A percentile compares a stretch with the other conserved stretches of the same genome.
Conservation (phyloP, 2,797 vertebrate species). For the Amniataba percoides region DNA sequence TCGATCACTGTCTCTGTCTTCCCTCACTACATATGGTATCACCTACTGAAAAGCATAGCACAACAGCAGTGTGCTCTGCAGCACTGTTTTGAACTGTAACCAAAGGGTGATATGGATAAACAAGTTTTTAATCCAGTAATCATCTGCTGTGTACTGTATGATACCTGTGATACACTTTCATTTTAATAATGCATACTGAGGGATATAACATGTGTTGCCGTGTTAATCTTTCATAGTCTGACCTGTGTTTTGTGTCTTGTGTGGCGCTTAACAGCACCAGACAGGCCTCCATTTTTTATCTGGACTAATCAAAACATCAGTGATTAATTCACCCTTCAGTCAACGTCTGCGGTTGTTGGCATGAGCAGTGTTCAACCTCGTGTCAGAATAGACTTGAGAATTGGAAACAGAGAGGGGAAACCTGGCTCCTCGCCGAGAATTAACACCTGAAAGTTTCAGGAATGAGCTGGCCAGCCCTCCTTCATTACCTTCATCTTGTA, state of each 20-base stretch:
- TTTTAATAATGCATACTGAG: constrained; percentile 7
- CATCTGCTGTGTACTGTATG: constrained; percentile 25
- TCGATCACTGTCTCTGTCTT: constrained; percentile 44
- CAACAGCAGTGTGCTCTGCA: constrained; percentile 1
- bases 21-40: constrained; percentile 30
- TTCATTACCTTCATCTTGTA: constrained; percentile 9
- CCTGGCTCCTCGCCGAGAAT: neutral
- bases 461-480: constrained; percentile 23
- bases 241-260: constrained; percentile 14
- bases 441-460: constrained; percentile 53
- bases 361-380: neutral
- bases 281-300: constrained; percentile 30
- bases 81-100: constrained; percentile 3
- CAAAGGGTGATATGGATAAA: constrained; percentile 6
- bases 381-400: neutral
- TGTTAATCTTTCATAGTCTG: constrained; percentile 11
- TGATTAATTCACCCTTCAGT: constrained; percentile 43
- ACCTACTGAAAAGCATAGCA: constrained; percentile 1
- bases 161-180: neutral
- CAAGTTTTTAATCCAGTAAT: constrained; percentile 46
- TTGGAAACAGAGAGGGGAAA: neutral
- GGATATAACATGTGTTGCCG: neutral
- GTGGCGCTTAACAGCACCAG: constrained; percentile 20
- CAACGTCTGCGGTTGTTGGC: constrained; percentile 25
- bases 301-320: constrained; percentile 57